Evolutionary conservation across 2,797 vertebrate species (phyloP), one percentile per base, ranked within the genome.

Genomic region (Danio jaintianensis): DNA sequence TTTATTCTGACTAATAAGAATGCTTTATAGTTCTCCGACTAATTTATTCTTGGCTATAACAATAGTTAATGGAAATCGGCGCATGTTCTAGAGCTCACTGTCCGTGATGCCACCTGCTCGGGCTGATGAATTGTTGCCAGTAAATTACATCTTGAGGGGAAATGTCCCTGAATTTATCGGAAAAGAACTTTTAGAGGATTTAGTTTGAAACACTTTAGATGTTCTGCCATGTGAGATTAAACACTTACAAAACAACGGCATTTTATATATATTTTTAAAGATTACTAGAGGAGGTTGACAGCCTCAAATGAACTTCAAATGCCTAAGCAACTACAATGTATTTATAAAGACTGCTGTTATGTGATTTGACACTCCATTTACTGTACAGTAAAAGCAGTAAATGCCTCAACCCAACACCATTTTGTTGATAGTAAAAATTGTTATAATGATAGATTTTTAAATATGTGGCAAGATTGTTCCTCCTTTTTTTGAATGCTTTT

Each of bases 21-120:
- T 86, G 80, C 38, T 92, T 91, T 85, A 89, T 87, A 82, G 82
- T 81, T 83, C 89, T 89, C 84, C 88, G 86, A 22, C 61, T 89
- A 79, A 91, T 92, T 89, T 89, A 88, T 89, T 83, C 84, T 38
- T 70, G 83, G 89, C 86, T 79, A 87, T 92, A 89, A 91, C 86
- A 87, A 84, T 90, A 86, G 85, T 91, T 92, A 89, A 91, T 87
- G 64, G 68, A 84, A 82, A 76, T 50, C 43, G 86, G 82, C 59
- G 78, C 79, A 85, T 72, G 86, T 86, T 89, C 82, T 89, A 82
- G 81, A 86, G 86, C 72, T 90, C 36, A 71, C 63, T 88, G 85
- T 85, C 85, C 88, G 85, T 87, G 83, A 76, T 86, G 78, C 87
- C 90, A 90, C 88, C 90, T 91, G 87, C 86, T 90, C 63, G 45